These are phyloP conservation scores for Cariama cristata DNA, from an alignment of 2,113 vertebrate genomes.

Conservation along the genomic window DNA sequence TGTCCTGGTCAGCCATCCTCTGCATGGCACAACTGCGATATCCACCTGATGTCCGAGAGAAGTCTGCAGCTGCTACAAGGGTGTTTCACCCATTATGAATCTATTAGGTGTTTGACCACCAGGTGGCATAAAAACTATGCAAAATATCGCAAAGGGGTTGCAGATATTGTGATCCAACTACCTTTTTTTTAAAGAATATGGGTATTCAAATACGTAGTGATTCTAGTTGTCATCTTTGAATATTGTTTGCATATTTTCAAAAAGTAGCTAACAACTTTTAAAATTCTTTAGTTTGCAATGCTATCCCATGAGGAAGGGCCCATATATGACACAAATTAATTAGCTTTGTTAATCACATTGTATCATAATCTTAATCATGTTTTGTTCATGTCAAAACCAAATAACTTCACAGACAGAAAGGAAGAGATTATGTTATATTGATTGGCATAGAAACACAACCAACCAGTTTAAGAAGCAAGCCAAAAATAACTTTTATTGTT, in stretches of 20 bases:
- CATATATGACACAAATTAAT: background rate
- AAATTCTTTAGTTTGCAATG: background rate
- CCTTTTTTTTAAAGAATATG: background rate
- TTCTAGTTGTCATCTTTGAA: background rate
- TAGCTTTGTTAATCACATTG: background rate
- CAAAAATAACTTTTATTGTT: background rate
- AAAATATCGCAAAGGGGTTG: background rate
- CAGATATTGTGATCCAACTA: background rate
- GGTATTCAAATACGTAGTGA: background rate
- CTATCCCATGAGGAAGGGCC: background rate
- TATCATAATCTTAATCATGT: background rate
- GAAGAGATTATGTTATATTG: background rate
- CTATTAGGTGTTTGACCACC: constrained; percentile 42
- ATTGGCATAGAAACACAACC: background rate
- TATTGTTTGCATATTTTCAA: background rate
- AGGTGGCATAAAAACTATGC: constrained; percentile 69
- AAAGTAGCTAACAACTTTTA: background rate
- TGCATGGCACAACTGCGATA: background rate
- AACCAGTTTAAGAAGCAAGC: background rate
- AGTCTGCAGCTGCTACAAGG: too few species aligned
- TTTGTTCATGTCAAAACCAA: background rate
- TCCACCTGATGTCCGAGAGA: rapidly evolving
- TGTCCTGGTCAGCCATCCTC: background rate
- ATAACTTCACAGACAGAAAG: background rate
- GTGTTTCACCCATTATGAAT: background rate